phyloP scores from a whole-genome alignment of 2,888 invertebrate species.

The Cerastis leucographa region DNA sequence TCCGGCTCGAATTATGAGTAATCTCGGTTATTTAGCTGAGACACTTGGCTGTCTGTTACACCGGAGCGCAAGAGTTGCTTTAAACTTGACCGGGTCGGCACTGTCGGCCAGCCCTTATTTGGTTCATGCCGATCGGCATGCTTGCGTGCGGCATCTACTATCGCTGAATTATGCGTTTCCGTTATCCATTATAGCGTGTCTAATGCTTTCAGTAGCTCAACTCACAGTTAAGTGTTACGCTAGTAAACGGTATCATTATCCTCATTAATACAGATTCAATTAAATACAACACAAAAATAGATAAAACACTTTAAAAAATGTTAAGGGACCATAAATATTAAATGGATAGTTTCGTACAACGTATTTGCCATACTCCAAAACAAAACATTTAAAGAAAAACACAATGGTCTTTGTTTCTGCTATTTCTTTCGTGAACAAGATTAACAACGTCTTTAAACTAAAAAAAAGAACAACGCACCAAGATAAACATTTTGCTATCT shows the following conservation, averaged over 20 bases:
- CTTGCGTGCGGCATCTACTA: background rate
- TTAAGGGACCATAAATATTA: background rate
- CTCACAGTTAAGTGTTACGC: background rate
- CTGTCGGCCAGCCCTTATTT: background rate
- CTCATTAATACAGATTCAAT: background rate
- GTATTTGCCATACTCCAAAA: background rate
- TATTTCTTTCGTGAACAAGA: background rate
- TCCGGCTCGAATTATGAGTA: constrained; percentile 59
- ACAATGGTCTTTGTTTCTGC: background rate
- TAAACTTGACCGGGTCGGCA: background rate
- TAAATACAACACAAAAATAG: background rate
- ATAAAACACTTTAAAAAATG: background rate
- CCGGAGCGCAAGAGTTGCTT: constrained; percentile 9
- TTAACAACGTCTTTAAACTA: constrained; percentile 11
- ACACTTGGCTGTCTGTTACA: constrained; percentile 44
- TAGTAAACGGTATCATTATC: background rate
- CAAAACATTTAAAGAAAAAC: background rate
- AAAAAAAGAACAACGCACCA: background rate
- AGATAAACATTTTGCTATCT: constrained; percentile 26
- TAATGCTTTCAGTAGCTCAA: background rate
- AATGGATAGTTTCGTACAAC: background rate
- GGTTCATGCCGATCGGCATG: background rate
- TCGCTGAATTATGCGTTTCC: background rate
- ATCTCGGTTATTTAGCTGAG: constrained; percentile 56
- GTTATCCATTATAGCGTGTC: background rate